A percentile compares a stretch with the other conserved stretches of the same genome.
phyloP scores from a whole-genome alignment of 2,797 vertebrate species.

The Neosilurus hyrtlii region DNA sequence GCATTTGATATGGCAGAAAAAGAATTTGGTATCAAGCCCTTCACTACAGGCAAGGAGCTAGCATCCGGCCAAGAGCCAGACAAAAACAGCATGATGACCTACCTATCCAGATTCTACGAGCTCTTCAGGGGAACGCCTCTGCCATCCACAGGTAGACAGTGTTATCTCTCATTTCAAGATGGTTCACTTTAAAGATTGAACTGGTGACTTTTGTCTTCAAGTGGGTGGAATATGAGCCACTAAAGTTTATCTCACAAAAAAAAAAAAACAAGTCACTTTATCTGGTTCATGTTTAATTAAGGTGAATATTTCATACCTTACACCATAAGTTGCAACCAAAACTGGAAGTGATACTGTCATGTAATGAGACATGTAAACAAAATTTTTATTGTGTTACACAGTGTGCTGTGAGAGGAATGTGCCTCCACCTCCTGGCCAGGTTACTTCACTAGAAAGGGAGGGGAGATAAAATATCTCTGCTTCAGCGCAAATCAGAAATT shows the following conservation, averaged over 20 bases:
- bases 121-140: constrained; percentile 87
- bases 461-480: constrained; percentile 6
- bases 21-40: constrained; percentile 86
- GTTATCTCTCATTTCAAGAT: not conserved
- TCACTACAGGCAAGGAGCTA: constrained; percentile 83
- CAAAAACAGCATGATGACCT: constrained; percentile 85
- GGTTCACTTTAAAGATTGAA: not conserved
- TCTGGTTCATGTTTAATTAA: not conserved
- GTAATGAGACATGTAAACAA: not conserved
- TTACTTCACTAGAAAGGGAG: constrained; percentile 22
- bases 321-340: not conserved
- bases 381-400: constrained; percentile 23
- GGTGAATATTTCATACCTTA: not conserved
- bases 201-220: not conserved
- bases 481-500: constrained; percentile 23
- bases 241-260: not conserved
- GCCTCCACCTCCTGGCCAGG: constrained; percentile 35
- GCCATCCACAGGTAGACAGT: constrained; percentile 76
- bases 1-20: constrained; percentile 86
- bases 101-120: constrained; percentile 95
- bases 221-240: not conserved
- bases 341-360: not conserved
- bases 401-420: constrained; percentile 60
- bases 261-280: not conserved
- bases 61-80: constrained; percentile 75